Conservation (phyloP, 2,888 invertebrate genomes). For the Aplocera efformata region DNA sequence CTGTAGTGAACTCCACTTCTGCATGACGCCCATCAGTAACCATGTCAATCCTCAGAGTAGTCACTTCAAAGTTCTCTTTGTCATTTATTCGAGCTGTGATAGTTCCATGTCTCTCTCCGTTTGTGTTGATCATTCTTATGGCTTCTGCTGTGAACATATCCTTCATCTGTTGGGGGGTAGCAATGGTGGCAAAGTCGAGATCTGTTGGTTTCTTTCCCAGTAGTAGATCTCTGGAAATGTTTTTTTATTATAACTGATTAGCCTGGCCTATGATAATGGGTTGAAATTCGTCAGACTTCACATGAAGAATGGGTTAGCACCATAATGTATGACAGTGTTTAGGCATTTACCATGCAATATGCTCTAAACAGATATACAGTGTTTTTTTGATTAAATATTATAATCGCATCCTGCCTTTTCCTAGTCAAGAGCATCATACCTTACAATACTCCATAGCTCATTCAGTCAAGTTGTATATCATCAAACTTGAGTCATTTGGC, state of each 20-base stretch:
- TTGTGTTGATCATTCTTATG: constrained; percentile 94
- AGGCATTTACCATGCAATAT: too few species aligned
- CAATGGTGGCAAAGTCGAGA: constrained; percentile 98
- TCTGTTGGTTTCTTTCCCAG: constrained; percentile 91
- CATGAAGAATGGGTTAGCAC: too few species aligned
- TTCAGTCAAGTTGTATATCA: too few species aligned
- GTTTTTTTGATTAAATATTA: too few species aligned
- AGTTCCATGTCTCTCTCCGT: constrained; percentile 97
- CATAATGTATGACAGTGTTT: too few species aligned
- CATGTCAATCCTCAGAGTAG: constrained; percentile 95
- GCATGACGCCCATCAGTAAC: constrained; percentile 97
- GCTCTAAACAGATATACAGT: too few species aligned
- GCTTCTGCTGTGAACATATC: constrained; percentile 91
- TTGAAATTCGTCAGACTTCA: too few species aligned
- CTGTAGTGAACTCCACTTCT: constrained; percentile 95
- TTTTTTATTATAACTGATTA: neutral
- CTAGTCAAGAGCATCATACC: too few species aligned
- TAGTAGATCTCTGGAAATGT: constrained; percentile 84
- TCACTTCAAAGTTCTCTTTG: constrained; percentile 95
- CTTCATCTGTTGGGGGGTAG: constrained; percentile 98
- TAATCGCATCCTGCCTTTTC: too few species aligned
- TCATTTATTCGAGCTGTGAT: constrained; percentile 97
- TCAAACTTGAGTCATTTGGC: too few species aligned
- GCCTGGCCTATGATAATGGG: too few species aligned
- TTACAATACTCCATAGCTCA: too few species aligned